These are phyloP conservation scores for Resseliella maxima DNA, from an alignment of 2,888 invertebrate genomes.

Conservation along the genomic window DNA sequence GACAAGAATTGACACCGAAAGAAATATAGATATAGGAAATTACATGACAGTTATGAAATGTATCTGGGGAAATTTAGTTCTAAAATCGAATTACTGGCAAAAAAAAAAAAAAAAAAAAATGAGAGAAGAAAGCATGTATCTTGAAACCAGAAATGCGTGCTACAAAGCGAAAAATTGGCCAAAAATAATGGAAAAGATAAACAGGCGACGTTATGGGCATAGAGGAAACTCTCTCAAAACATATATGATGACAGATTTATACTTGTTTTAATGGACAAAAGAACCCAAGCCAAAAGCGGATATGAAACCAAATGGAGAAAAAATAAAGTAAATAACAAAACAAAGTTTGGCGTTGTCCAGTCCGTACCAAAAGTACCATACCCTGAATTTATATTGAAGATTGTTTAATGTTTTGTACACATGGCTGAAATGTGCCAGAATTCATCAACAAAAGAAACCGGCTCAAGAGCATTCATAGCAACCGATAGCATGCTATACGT, in stretches of 20 bases:
- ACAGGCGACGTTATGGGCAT: background rate
- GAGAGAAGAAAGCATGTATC: background rate
- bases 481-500: background rate
- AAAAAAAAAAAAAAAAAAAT: no score
- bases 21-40: slow-evolving; percentile 6
- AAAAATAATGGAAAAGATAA: background rate
- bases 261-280: background rate
- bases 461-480: background rate
- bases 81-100: slow-evolving; percentile 17
- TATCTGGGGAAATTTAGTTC: slow-evolving; percentile 50
- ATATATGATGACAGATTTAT: background rate
- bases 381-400: background rate
- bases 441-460: background rate
- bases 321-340: background rate
- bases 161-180: background rate
- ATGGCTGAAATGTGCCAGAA: background rate
- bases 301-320: background rate
- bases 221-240: background rate
- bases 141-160: background rate
- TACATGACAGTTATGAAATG: slow-evolving; percentile 47
- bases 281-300: background rate
- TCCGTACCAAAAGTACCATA: background rate
- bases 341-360: background rate
- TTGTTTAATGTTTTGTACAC: background rate
- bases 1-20: slow-evolving; percentile 10